Evolutionary conservation across 2,888 invertebrate species (phyloP).

Genomic region (Apantesis nais): DNA sequence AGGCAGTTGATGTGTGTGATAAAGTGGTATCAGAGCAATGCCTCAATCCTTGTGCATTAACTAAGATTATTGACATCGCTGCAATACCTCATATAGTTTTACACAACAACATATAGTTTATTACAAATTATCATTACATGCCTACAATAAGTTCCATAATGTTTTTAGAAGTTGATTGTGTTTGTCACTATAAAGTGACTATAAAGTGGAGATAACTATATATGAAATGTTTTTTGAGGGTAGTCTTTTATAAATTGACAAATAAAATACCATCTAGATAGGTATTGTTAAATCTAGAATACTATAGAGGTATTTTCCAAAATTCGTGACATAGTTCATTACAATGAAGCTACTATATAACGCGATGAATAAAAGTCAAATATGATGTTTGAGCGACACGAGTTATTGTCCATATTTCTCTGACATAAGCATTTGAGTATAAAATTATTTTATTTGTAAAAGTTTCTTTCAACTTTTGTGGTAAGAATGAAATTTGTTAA

Average conservation of each 20-base stretch:
- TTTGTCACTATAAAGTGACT: too few species aligned
- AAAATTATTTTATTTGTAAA: conserved; percentile 21
- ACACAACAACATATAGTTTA: too few species aligned
- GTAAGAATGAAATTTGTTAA: background rate
- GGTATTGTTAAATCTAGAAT: background rate
- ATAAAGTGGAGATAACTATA: too few species aligned
- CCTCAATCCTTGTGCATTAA: too few species aligned
- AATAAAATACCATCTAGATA: background rate
- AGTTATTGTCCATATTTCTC: conserved; percentile 38
- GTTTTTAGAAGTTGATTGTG: too few species aligned
- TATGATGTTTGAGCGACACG: conserved; percentile 36
- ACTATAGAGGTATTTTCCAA: background rate
- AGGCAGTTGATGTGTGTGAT: too few species aligned
- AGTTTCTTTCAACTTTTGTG: conserved; percentile 6
- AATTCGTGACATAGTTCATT: conserved; percentile 44
- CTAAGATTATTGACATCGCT: too few species aligned
- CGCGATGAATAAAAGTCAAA: conserved; percentile 44
- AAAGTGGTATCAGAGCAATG: too few species aligned
- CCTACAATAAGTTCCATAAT: too few species aligned
- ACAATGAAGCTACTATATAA: conserved; percentile 42
- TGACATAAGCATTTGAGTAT: conserved; percentile 30
- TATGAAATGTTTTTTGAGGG: background rate
- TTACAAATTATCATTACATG: too few species aligned
- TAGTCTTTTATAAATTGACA: conserved; percentile 1
- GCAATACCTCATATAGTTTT: too few species aligned